Evolutionary conservation across 2,888 invertebrate species (phyloP), one percentile per base, ranked within the genome.

Genomic region (Marronus borbonicus): DNA sequence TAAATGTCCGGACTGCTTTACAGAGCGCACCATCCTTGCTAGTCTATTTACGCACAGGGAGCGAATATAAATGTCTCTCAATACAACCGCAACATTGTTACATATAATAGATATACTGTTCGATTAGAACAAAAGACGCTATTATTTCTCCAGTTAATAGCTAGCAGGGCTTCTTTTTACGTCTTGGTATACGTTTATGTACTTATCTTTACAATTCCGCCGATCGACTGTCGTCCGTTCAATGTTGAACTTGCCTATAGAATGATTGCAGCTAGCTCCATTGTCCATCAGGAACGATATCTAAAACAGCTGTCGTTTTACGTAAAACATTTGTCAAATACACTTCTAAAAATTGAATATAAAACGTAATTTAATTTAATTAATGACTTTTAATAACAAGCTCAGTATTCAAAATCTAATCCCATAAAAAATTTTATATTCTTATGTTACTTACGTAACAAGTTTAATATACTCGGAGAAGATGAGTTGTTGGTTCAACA

Each of bases 41-140:
- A 55, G 55, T 70, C 55, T 58, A 70, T 70, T 70, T 70, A 70
- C 70, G 55, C 31, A 70, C 70, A 70, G 55, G 17, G 55, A 70
- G 55, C 70, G 70, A 52, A 70, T 55, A 70, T 70, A 70, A 70
- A 70, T 70, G 70, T 55, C 55, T 17, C 36, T 70, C 70, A 55
- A 70, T 70, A 70, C 70, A 31, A 70, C 70, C 55, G 55, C 70
- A 70, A 70, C 70, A 70, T 70, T 55, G 70, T 31, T 55, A 55
- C 55, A 55, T 55, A 70, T 66, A 66, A 66, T 49, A 66, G 66
- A 66, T 66, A 66, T 66, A 66, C 66, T 66, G 66, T 66, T 66
- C 66, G 66, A 66, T 66, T 66, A 66, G 44, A 49, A 44, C 66
- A 66, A 66, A 66, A 66, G 66, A 66, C 66, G 66, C 66, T 66